phyloP scores from a whole-genome alignment of 1,140 invertebrate species.

The Globodera rostochiensis region DNA sequence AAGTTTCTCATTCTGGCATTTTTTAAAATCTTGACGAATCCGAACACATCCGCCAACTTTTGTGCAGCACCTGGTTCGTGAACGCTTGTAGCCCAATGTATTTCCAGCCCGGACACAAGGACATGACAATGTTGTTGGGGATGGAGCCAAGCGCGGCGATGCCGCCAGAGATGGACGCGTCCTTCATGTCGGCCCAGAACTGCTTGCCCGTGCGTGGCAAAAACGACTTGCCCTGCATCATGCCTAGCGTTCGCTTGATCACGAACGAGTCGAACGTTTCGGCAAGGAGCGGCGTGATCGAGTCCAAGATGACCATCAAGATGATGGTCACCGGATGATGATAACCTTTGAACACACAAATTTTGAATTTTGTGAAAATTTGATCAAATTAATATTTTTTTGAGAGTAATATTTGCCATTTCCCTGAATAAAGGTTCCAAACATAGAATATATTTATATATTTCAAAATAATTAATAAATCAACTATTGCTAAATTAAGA shows the following conservation, averaged over 20 bases:
- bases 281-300: neutral
- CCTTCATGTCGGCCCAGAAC: neutral
- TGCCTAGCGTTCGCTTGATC: constrained; percentile 2
- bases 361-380: too few species aligned
- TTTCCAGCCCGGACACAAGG: neutral
- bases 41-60: neutral
- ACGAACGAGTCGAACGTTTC: too few species aligned
- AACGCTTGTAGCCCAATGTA: neutral
- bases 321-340: neutral
- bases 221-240: neutral
- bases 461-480: too few species aligned
- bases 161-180: neutral
- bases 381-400: too few species aligned
- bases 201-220: neutral
- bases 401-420: too few species aligned
- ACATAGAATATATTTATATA: too few species aligned
- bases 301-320: constrained; percentile 1
- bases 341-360: neutral
- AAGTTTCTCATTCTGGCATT: too few species aligned
- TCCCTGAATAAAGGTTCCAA: too few species aligned
- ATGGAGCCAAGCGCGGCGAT: constrained; percentile 17
- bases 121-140: neutral
- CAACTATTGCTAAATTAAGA: too few species aligned
- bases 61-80: constrained; percentile 3
- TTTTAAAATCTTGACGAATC: too few species aligned